Conservation (phyloP, 2,888 invertebrate genomes). For the Platypus cylindrus region DNA sequence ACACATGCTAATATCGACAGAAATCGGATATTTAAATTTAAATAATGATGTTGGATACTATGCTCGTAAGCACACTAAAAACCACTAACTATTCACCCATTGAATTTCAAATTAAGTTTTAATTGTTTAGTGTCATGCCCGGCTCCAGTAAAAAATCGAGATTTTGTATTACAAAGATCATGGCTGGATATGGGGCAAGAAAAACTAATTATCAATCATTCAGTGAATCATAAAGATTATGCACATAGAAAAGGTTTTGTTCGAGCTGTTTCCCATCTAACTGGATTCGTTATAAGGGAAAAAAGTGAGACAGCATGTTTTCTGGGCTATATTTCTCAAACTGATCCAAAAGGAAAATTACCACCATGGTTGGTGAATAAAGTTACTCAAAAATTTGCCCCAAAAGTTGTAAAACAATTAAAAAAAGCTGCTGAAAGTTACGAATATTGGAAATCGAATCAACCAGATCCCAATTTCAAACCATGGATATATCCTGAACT, state of each 20-base stretch:
- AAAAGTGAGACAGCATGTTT: slow-evolving; percentile 51
- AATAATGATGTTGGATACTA: slow-evolving; percentile 91
- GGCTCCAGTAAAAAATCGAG: slow-evolving; percentile 75
- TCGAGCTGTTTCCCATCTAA: slow-evolving; percentile 49
- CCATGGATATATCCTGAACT: slow-evolving; percentile 86
- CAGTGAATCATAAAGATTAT: slow-evolving; percentile 75
- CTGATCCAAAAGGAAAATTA: slow-evolving; percentile 76
- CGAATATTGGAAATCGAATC: slow-evolving; percentile 64
- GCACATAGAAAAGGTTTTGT: slow-evolving; percentile 75
- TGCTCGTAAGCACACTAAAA: slow-evolving; percentile 50
- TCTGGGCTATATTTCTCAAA: slow-evolving; percentile 79
- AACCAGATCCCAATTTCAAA: slow-evolving; percentile 60
- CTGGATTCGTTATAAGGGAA: slow-evolving; percentile 56
- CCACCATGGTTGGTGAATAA: slow-evolving; percentile 86
- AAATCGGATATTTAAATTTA: slow-evolving; percentile 82
- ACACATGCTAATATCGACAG: slow-evolving; percentile 74
- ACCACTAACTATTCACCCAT: not conserved
- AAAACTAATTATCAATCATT: slow-evolving; percentile 82
- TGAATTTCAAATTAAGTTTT: not conserved
- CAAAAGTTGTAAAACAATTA: slow-evolving; percentile 70
- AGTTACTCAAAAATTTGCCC: slow-evolving; percentile 74
- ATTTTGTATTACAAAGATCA: slow-evolving; percentile 83
- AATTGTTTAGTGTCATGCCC: slow-evolving; percentile 65
- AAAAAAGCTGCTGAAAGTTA: slow-evolving; percentile 75
- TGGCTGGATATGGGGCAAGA: slow-evolving; percentile 81